phyloP scores from a whole-genome alignment of 2,113 vertebrate species.

The Gavialis gangeticus region DNA sequence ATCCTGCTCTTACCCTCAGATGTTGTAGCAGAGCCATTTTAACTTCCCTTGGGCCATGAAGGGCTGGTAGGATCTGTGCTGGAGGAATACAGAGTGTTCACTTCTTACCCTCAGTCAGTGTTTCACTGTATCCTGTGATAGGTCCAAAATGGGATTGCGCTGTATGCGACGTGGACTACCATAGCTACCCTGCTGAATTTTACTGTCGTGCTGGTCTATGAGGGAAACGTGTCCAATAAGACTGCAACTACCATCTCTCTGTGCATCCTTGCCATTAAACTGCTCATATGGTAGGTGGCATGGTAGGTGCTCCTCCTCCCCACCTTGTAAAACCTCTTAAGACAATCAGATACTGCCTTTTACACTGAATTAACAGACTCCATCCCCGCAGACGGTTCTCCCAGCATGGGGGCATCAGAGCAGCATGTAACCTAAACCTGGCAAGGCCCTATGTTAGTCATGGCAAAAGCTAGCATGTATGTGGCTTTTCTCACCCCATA shows the following conservation, averaged over 20 bases:
- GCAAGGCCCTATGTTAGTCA: background rate
- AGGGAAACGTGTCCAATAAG: constrained; percentile 65
- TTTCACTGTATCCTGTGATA: background rate
- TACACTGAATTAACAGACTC: accelerated
- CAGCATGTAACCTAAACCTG: background rate
- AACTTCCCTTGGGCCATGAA: background rate
- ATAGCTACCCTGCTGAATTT: constrained; percentile 87
- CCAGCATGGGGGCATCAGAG: too few relatives aligned
- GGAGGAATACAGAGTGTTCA: accelerated
- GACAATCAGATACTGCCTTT: accelerated
- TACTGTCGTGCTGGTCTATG: constrained; percentile 77
- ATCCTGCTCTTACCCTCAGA: background rate
- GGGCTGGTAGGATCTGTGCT: accelerated
- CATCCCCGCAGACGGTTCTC: background rate
- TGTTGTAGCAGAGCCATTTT: background rate
- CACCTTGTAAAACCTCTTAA: background rate
- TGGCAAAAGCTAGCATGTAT: background rate
- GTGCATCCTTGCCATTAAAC: constrained; percentile 78
- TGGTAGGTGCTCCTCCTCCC: accelerated
- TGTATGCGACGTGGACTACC: constrained; percentile 85
- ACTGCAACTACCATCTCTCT: constrained; percentile 80
- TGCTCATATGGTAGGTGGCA: constrained; percentile 81
- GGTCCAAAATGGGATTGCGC: constrained; percentile 87
- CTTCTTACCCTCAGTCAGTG: background rate
- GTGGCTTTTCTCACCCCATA: background rate